Base-by-base conservation (phyloP, 2,888 invertebrate genomes). In the Megaustenia siamemsis region DNA sequence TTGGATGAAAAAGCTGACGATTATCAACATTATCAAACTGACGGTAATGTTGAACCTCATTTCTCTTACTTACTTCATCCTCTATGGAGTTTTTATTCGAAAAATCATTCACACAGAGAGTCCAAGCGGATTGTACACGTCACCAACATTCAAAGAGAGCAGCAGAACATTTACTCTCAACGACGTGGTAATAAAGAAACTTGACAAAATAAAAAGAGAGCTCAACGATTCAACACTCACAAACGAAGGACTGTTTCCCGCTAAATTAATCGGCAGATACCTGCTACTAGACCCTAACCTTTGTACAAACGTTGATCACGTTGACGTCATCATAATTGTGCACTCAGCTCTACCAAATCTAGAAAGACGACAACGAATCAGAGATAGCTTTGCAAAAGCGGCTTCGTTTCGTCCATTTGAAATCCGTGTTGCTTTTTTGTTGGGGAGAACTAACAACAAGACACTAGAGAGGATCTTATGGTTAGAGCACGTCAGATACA, bases 401-500 rank as follows among this genome's bases (percentile, higher is more conserved):
- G 2, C 53, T 5, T 28, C 71, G 35, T 86, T 85, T 60, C 40
- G 53, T 1, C 85, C 86, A 5, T 85, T 86, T 24, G 69, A 86
- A 68, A 73, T 86, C 8, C 80, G 85, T 24, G 45, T 85, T 56
- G 83, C 85, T 32, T 86, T 86, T 45, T 63, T 86, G 40, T 69
- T 86, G 53, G 86, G 86, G 0, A 32, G n/a, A n/a, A 79, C 85
- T 2, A 8, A 0, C 5, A 78, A 86, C 43, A 35, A 38, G 21
- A 77, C 84, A 1, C 43, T 84, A 10, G 90, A 91, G 83, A 80
- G 86, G 0, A 69, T 89, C 35, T 88, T 92, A 18, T 90, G 90
- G 82, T 88, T 90, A 49, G 92, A 92, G 85, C 90, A 88, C 71
- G 69, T 68, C 2, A 80, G 89, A 10, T 88, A 91, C 83, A 80